phyloP scores from a whole-genome alignment of 2,888 invertebrate genomes.

The Eudasyphora cyanicolor region DNA sequence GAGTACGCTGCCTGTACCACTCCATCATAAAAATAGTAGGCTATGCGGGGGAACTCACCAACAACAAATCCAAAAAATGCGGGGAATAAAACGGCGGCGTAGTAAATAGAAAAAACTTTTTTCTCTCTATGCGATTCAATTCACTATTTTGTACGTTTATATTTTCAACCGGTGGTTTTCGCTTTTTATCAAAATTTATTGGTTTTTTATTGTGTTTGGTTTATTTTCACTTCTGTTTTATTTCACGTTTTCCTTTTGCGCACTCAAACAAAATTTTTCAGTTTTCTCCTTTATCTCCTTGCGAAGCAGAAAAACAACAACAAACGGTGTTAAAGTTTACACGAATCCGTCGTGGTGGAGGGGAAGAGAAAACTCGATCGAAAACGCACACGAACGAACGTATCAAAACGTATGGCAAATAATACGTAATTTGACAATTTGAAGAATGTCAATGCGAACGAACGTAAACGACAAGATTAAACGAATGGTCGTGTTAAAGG shows the following conservation, averaged over 20 bases:
- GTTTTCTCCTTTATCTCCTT: slow-evolving; percentile 43
- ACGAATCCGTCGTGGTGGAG: slow-evolving; percentile 40
- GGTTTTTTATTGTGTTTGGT: slow-evolving; percentile 48
- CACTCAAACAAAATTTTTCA: too few relatives aligned
- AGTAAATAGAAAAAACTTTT: not conserved
- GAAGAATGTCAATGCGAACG: slow-evolving; percentile 65
- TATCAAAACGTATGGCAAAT: slow-evolving; percentile 48
- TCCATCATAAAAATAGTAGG: not conserved
- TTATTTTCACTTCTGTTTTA: slow-evolving; percentile 43
- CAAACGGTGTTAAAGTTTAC: slow-evolving; percentile 53
- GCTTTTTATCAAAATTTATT: slow-evolving; percentile 38
- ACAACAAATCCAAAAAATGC: slow-evolving; percentile 33
- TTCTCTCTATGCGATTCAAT: slow-evolving; percentile 29
- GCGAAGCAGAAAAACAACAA: slow-evolving; percentile 41
- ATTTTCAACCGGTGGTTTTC: slow-evolving; percentile 7
- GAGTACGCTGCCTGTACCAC: not conserved
- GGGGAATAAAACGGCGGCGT: slow-evolving; percentile 13
- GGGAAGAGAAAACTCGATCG: slow-evolving; percentile 61
- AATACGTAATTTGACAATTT: slow-evolving; percentile 66
- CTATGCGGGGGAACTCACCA: slow-evolving; percentile 60
- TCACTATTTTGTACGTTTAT: slow-evolving; percentile 12
- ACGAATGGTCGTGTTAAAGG: slow-evolving; percentile 45
- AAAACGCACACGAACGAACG: slow-evolving; percentile 58
- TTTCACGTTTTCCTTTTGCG: slow-evolving; percentile 48
- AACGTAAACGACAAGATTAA: slow-evolving; percentile 50